Percentiles rank a stretch among this genome's conserved stretches.
Conservation (phyloP, 2,113 vertebrate genomes). For the Misgurnus anguillicaudatus region DNA sequence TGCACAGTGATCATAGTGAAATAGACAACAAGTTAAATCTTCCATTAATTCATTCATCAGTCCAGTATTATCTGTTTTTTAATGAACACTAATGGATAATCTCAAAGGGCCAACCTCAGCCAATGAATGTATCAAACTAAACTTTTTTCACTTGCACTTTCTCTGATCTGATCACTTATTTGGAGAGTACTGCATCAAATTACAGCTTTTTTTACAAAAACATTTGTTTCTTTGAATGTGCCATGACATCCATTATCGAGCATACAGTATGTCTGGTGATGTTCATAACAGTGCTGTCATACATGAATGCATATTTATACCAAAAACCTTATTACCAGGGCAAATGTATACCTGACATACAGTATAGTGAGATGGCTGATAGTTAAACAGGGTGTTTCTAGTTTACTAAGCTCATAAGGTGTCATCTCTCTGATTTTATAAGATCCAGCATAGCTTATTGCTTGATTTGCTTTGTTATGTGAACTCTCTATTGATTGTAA, state of each 20-base stretch:
- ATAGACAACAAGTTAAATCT: not conserved
- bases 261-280: not conserved
- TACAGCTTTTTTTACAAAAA: not conserved
- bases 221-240: not conserved
- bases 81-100: not conserved
- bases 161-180: not conserved
- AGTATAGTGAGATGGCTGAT: not conserved
- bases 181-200: not conserved
- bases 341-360: constrained; percentile 12
- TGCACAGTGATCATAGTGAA: constrained; percentile 21
- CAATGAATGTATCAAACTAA: no score
- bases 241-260: not conserved
- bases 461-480: not conserved
- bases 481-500: not conserved
- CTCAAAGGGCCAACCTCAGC: not conserved
- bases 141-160: not conserved
- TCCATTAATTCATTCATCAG: not conserved
- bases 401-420: constrained; percentile 46
- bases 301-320: constrained; percentile 39
- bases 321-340: constrained; percentile 11
- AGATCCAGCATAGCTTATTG: not conserved
- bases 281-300: constrained; percentile 31
- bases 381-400: constrained; percentile 7
- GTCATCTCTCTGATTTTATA: constrained; percentile 55
- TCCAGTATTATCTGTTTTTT: constrained; percentile 3